Conservation (phyloP, 2,797 vertebrate genomes). For the Xyrichtys novacula region DNA sequence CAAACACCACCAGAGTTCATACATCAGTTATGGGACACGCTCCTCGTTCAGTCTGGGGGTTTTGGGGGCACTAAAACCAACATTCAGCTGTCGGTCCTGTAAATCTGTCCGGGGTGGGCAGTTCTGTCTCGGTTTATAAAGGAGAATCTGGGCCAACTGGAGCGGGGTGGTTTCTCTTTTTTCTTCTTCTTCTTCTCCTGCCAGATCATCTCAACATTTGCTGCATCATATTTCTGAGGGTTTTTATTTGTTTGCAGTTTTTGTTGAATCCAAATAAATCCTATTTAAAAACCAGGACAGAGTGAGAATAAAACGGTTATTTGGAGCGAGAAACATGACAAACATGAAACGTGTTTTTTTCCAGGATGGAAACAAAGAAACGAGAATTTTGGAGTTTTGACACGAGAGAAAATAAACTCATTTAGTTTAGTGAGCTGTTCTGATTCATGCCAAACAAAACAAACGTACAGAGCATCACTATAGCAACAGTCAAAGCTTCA, state of each 20-base stretch:
- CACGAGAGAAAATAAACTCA: too few relatives aligned
- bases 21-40: background rate
- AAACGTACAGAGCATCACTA: background rate
- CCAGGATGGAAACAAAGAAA: too few relatives aligned
- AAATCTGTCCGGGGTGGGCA: slow-evolving; percentile 3
- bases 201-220: slow-evolving; percentile 46
- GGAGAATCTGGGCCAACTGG: slow-evolving; percentile 10
- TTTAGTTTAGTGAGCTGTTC: too few relatives aligned
- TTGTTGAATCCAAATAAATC: slow-evolving; percentile 22
- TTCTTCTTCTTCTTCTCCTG: background rate
- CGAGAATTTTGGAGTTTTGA: too few relatives aligned
- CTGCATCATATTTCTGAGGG: slow-evolving; percentile 24
- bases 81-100: slow-evolving; percentile 1
- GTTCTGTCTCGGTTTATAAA: slow-evolving; percentile 20
- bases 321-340: background rate
- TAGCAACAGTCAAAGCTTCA: background rate
- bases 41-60: background rate
- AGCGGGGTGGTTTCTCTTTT: background rate
- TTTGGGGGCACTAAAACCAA: slow-evolving; percentile 2
- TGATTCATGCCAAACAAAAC: too few relatives aligned
- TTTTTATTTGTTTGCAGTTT: slow-evolving; percentile 5
- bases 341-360: too few relatives aligned
- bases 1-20: background rate
- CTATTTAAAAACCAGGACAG: background rate
- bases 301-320: background rate